Conservation (phyloP, 53 echinoderm and acorn worm genomes). For the Echinarachnius parma region DNA sequence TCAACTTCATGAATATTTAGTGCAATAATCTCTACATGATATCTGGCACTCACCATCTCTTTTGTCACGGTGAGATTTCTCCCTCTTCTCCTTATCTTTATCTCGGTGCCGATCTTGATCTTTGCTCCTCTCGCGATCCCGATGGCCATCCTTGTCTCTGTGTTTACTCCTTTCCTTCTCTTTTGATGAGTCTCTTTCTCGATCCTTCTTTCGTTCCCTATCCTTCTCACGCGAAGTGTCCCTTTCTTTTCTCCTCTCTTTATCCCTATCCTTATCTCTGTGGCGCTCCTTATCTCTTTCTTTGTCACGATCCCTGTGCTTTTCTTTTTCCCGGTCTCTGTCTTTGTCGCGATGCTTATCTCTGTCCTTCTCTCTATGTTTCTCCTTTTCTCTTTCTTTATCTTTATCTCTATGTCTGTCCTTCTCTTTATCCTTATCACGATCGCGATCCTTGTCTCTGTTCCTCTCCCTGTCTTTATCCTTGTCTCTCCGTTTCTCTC, state of each 20-base stretch:
- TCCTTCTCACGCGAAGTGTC: conserved; percentile 10
- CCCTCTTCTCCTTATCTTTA: conserved; percentile 20
- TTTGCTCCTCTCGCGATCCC: conserved; percentile 10
- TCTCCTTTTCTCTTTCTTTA: conserved; percentile 13
- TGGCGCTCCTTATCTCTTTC: conserved; percentile 35
- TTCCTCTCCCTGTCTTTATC: conserved; percentile 32
- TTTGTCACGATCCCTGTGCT: conserved; percentile 24
- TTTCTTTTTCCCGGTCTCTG: conserved; percentile 6
- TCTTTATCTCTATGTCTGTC: conserved; percentile 20
- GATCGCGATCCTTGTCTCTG: conserved; percentile 3
- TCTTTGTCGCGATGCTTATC: conserved; percentile 26
- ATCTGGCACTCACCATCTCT: not conserved
- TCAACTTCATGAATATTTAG: no score
- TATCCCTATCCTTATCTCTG: conserved; percentile 19
- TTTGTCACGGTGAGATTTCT: not conserved
- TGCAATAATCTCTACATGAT: no score
- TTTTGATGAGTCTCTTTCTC: conserved; percentile 2
- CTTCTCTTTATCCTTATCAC: conserved; percentile 20
- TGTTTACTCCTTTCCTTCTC: conserved; percentile 38
- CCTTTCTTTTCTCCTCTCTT: not conserved
- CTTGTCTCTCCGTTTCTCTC: not conserved
- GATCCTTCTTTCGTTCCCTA: conserved; percentile 13
- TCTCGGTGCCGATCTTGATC: not conserved
- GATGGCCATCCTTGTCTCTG: conserved; percentile 15
- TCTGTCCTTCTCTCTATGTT: conserved; percentile 7